Base-by-base conservation (phyloP, 2,113 vertebrate genomes). In the Colaptes auratus region DNA sequence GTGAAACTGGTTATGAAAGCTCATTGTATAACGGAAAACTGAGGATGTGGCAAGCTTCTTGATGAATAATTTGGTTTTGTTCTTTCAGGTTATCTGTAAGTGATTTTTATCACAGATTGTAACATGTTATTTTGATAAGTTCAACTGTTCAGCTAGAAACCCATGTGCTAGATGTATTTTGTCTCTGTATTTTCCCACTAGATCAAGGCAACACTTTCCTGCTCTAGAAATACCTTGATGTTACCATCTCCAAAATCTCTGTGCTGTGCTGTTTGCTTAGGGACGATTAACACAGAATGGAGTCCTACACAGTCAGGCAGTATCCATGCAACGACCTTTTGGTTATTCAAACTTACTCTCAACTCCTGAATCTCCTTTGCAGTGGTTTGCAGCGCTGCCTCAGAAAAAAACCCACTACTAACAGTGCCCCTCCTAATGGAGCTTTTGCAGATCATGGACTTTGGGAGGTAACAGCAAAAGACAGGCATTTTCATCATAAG, bases 31-130 rank as follows among this genome's bases (percentile, higher is more conserved):
- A 96, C 82, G 58, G 92, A 93, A 89, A 70, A 90, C 67, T 82
- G 48, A 92, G 92, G 94, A 96, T 94, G 95, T 96, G 92, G 93
- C 91, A 94, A 83, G 91, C 94, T 96, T 95, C 88, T 96, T 74
- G 81, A 86, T 95, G 80, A 96, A 95, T 95, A 92, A 64, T 95
- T 93, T 91, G 42, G 1, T 91, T 93, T 86, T 95, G 31, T 88
- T 89, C 75, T 82, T 95, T 92, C 72, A 56, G 44, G 48, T 88
- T 95, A 91, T 88, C 88, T 92, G 66, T 77, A 91, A 92, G 77
- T 92, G 28, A 42, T 80, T 71, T 84, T 90, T 91, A 89, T 96
- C 84, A 77, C 11, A 30, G 31, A 53, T 86, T 79, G 91, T 83
- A 91, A 50, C 64, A 53, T 7, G 5, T 60, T 93, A 58, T 78